Evolutionary conservation across 1,140 invertebrate genomes (phyloP).

Genomic region (Orchesella cincta): DNA sequence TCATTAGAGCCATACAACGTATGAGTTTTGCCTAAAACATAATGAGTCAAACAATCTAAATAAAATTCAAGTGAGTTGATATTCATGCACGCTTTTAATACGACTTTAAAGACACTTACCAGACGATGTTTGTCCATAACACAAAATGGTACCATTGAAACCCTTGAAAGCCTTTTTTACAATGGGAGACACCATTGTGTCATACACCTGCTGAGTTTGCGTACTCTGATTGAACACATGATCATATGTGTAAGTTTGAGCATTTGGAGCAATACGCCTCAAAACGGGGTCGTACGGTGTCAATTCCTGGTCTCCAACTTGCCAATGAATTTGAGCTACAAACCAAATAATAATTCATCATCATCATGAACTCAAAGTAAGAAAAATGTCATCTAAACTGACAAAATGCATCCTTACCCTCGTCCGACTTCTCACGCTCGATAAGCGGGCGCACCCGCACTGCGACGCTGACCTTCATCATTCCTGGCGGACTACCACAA

Average conservation of each 20-base stretch:
- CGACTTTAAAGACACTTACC: slow-evolving; percentile 60
- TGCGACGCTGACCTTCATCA: slow-evolving; percentile 74
- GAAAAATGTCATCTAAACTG: too few species aligned
- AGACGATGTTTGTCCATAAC: slow-evolving; percentile 85
- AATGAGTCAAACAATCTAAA: neutral
- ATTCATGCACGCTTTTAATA: neutral
- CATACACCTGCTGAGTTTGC: slow-evolving; percentile 67
- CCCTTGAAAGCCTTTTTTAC: slow-evolving; percentile 72
- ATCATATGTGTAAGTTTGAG: slow-evolving; percentile 68
- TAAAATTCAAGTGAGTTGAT: neutral
- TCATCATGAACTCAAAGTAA: too few species aligned
- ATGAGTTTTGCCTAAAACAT: slow-evolving; percentile 64
- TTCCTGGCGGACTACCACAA: too few species aligned
- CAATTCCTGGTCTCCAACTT: neutral
- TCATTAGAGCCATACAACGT: slow-evolving; percentile 71
- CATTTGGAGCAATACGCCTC: too few species aligned
- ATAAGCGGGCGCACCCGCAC: slow-evolving; percentile 73
- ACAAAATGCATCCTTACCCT: too few species aligned
- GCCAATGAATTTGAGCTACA: too few species aligned
- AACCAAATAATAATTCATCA: too few species aligned
- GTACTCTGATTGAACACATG: slow-evolving; percentile 68
- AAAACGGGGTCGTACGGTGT: too few species aligned
- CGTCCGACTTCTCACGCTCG: slow-evolving; percentile 64
- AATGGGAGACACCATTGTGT: slow-evolving; percentile 69
- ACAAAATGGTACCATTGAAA: slow-evolving; percentile 86